These are phyloP conservation scores for Astreopora myriophthalma DNA, from an alignment of 64 coral and sea anemone genomes.

Conservation along the genomic window DNA sequence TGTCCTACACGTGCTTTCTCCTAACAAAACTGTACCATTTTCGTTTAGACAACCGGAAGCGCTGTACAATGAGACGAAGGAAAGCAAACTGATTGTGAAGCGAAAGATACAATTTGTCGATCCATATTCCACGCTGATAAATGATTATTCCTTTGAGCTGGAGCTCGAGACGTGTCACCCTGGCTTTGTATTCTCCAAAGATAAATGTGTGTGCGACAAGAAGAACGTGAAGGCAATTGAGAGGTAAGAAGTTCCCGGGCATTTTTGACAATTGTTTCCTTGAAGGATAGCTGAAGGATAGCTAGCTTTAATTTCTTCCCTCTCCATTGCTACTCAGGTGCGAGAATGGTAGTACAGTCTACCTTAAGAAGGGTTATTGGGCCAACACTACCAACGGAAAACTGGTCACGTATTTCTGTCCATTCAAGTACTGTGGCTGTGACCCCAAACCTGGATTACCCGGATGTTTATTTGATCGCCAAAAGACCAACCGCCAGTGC, in stretches of 20 bases:
- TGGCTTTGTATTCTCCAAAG: constrained; percentile 41
- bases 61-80: not conserved
- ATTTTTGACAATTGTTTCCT: not conserved
- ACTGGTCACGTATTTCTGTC: constrained; percentile 78
- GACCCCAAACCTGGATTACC: not conserved
- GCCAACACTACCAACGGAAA: constrained; percentile 1
- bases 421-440: constrained; percentile 83
- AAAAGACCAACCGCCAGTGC: constrained; percentile 58
- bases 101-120: constrained; percentile 4
- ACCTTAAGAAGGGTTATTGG: constrained; percentile 82
- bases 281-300: too few relatives aligned
- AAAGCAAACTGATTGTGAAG: not conserved
- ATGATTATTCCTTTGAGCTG: constrained; percentile 23
- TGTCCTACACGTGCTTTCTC: constrained; percentile 21
- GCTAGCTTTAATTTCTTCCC: not conserved
- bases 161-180: constrained; percentile 59
- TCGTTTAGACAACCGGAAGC: not conserved
- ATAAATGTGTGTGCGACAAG: constrained; percentile 79
- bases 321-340: constrained; percentile 29
- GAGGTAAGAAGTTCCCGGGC: constrained; percentile 62
- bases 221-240: constrained; percentile 48
- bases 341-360: constrained; percentile 60
- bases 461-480: constrained; percentile 74
- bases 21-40: constrained; percentile 50
- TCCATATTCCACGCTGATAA: not conserved